Conservation (phyloP, 2,113 vertebrate genomes). For the Colaptes auratus region DNA sequence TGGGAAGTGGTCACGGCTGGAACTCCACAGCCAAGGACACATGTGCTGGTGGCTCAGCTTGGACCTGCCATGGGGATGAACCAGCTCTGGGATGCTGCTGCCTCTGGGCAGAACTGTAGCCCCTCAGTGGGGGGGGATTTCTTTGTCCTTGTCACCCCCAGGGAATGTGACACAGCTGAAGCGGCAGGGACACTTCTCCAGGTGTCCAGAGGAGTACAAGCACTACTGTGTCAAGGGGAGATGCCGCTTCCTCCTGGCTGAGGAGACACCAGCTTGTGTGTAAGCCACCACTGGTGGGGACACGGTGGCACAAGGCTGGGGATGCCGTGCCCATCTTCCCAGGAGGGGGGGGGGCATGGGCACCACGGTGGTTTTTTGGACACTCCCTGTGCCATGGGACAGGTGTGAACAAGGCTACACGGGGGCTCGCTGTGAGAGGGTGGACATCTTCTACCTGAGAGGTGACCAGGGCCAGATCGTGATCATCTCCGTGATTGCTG, state of each 20-base stretch:
- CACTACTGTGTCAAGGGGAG: constrained; percentile 58
- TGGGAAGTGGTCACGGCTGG: not conserved
- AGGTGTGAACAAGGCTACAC: constrained; percentile 61
- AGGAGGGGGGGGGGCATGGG: not conserved
- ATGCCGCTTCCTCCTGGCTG: constrained; percentile 55
- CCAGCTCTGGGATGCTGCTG: not conserved
- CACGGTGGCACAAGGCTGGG: accelerated
- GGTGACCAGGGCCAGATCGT: constrained; percentile 40
- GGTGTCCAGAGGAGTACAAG: constrained; percentile 55
- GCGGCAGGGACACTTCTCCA: constrained; percentile 51
- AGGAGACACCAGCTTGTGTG: constrained; percentile 19
- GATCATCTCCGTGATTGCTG: constrained; percentile 48
- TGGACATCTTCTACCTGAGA: constrained; percentile 65
- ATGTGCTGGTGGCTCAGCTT: accelerated
- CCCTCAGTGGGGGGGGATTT: not conserved
- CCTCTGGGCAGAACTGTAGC: not conserved
- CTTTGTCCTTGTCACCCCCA: not conserved
- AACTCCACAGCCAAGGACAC: not conserved
- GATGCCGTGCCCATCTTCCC: accelerated
- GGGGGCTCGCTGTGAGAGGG: constrained; percentile 42
- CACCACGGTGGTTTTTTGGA: accelerated
- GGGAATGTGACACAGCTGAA: constrained; percentile 22
- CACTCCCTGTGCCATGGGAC: not conserved
- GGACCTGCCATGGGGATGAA: accelerated
- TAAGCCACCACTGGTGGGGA: not conserved